These are phyloP conservation scores for Macrosoma leucophasiata DNA, from an alignment of 2,888 invertebrate genomes.

Conservation along the genomic window DNA sequence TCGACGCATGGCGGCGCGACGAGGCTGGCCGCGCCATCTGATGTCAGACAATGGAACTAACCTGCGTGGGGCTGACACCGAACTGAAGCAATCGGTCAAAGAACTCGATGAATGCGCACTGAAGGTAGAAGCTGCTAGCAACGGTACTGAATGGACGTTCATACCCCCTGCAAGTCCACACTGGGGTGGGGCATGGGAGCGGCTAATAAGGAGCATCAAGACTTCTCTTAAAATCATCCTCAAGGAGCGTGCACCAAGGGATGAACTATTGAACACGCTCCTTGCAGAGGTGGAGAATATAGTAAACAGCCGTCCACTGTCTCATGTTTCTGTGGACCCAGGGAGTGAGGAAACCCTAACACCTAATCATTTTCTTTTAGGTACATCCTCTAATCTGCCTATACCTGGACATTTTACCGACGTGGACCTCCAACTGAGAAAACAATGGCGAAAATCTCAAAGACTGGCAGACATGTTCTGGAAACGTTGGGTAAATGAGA, in stretches of 20 bases:
- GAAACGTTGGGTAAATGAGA: conserved; percentile 1
- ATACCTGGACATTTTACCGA: neutral
- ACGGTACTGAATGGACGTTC: conserved; percentile 13
- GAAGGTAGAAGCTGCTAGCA: conserved; percentile 3
- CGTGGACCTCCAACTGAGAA: neutral
- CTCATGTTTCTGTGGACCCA: neutral
- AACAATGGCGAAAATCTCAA: neutral
- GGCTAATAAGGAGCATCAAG: conserved; percentile 14
- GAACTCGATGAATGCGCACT: conserved; percentile 10
- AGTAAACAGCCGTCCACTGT: conserved; percentile 9
- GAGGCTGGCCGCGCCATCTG: conserved; percentile 19
- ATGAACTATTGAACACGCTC: conserved; percentile 7
- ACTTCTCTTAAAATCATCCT: conserved; percentile 10
- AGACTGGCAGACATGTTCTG: neutral
- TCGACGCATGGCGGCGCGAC: conserved; percentile 23
- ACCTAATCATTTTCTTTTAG: neutral
- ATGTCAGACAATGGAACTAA: conserved; percentile 25
- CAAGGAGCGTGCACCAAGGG: conserved; percentile 12
- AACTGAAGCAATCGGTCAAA: conserved; percentile 13
- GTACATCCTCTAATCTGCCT: neutral
- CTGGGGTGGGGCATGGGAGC: conserved; percentile 20
- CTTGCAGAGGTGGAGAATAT: conserved; percentile 10
- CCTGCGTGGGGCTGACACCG: conserved; percentile 20
- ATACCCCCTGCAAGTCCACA: conserved; percentile 16
- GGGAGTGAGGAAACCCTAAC: neutral